These are phyloP conservation scores for Amitus sp. DNA, from an alignment of 2,888 invertebrate genomes.

Conservation along the genomic window DNA sequence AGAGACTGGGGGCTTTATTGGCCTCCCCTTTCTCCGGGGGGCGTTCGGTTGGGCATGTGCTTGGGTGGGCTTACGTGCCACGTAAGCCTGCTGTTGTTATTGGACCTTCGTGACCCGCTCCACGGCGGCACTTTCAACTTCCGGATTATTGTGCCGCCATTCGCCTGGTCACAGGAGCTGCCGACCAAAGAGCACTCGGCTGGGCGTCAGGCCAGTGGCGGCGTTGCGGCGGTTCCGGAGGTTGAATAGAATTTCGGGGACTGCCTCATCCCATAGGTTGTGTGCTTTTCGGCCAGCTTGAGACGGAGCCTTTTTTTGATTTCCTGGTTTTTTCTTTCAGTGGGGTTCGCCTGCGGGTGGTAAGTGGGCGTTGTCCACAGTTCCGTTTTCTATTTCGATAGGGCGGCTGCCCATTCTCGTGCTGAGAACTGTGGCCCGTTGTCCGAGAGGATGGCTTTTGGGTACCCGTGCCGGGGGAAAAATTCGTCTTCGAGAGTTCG, in stretches of 20 bases:
- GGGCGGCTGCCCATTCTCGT: neutral
- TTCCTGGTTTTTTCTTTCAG: constrained; percentile 42
- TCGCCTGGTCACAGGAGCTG: constrained; percentile 9
- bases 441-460: constrained; percentile 15
- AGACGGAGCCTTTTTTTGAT: constrained; percentile 43
- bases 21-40: too few relatives aligned
- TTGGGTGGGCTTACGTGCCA: too few relatives aligned
- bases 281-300: constrained; percentile 11
- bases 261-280: constrained; percentile 9
- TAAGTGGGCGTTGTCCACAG: constrained; percentile 41
- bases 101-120: too few relatives aligned
- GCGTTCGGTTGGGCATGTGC: too few relatives aligned
- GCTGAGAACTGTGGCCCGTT: constrained; percentile 37
- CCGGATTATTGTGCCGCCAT: too few relatives aligned
- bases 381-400: constrained; percentile 8
- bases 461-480: constrained; percentile 16
- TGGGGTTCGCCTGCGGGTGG: constrained; percentile 44
- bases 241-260: constrained; percentile 12
- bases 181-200: constrained; percentile 7
- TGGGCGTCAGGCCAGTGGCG: constrained; percentile 12
- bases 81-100: too few relatives aligned
- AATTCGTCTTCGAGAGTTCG: constrained; percentile 13
- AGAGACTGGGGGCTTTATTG: too few relatives aligned
- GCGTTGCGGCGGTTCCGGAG: constrained; percentile 22
- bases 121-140: too few relatives aligned